phyloP scores from a whole-genome alignment of 1,140 invertebrate genomes.

The Rhyacophila brunnea region DNA sequence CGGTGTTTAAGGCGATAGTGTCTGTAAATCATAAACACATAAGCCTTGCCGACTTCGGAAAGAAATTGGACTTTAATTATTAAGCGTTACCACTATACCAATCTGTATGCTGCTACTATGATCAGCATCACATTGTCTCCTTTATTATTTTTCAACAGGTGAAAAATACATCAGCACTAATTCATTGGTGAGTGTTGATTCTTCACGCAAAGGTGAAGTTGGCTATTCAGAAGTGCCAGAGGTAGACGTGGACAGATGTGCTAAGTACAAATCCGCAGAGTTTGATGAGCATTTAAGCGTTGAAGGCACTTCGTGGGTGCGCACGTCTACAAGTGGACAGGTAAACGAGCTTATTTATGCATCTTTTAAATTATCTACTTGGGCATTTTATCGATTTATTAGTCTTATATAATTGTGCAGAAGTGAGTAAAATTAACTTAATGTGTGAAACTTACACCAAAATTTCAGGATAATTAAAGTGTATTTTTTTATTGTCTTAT shows the following conservation, averaged over 20 bases:
- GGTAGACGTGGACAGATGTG: background rate
- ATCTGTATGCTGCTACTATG: too few relatives aligned
- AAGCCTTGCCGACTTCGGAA: too few relatives aligned
- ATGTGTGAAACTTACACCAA: background rate
- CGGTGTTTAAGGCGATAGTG: too few relatives aligned
- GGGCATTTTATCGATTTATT: too few relatives aligned
- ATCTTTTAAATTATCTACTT: too few relatives aligned
- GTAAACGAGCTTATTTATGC: too few relatives aligned
- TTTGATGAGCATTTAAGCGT: conserved; percentile 20
- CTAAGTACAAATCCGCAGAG: conserved; percentile 14
- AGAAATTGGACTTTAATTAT: too few relatives aligned
- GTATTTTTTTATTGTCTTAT: background rate
- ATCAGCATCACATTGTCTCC: background rate
- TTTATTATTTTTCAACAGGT: conserved; percentile 4
- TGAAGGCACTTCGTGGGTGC: conserved; percentile 21
- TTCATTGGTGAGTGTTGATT: conserved; percentile 27
- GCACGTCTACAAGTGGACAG: conserved; percentile 11
- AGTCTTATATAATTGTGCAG: too few relatives aligned
- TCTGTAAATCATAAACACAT: too few relatives aligned
- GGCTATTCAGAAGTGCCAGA: background rate
- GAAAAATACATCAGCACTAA: conserved; percentile 26
- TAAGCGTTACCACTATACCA: too few relatives aligned
- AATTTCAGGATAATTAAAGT: background rate
- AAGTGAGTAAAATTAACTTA: background rate
- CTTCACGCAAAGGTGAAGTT: conserved; percentile 4